phyloP scores from a whole-genome alignment of 1,140 invertebrate genomes.

The Cheumatopsyche charites region DNA sequence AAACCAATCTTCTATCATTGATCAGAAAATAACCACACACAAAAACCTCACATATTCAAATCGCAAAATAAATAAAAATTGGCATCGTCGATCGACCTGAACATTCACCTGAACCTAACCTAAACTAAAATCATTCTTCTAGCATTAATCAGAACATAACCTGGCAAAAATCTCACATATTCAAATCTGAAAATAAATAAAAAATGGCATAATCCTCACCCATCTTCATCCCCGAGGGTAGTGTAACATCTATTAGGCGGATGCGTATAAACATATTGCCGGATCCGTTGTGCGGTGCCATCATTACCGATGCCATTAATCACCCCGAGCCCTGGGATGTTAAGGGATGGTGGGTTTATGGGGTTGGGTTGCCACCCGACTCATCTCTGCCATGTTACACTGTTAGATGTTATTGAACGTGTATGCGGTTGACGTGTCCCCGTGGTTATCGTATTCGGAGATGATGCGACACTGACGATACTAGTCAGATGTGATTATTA shows the following conservation, averaged over 20 bases:
- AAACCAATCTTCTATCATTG: too few relatives aligned
- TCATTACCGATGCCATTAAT: constrained; percentile 47
- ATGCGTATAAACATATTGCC: constrained; percentile 48
- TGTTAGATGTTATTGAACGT: background rate
- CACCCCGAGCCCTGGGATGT: constrained; percentile 8
- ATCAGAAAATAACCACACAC: too few relatives aligned
- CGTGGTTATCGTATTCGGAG: constrained; percentile 6
- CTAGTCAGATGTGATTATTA: background rate
- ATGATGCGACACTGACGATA: background rate
- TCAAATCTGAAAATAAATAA: background rate
- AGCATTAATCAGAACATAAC: too few relatives aligned
- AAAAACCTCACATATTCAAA: too few relatives aligned
- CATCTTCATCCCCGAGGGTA: background rate
- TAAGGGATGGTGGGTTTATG: constrained; percentile 5
- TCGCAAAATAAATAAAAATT: too few relatives aligned
- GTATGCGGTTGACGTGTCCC: background rate
- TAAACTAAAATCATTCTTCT: too few relatives aligned
- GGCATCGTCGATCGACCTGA: too few relatives aligned
- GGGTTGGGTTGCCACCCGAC: constrained; percentile 2
- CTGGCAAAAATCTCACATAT: too few relatives aligned
- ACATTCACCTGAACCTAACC: too few relatives aligned
- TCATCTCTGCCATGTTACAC: background rate
- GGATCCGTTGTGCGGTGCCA: constrained; percentile 39
- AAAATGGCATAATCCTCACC: background rate
- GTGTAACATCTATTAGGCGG: constrained; percentile 44